phyloP scores from a whole-genome alignment of 2,888 invertebrate species.

The Malachius bipustulatus region DNA sequence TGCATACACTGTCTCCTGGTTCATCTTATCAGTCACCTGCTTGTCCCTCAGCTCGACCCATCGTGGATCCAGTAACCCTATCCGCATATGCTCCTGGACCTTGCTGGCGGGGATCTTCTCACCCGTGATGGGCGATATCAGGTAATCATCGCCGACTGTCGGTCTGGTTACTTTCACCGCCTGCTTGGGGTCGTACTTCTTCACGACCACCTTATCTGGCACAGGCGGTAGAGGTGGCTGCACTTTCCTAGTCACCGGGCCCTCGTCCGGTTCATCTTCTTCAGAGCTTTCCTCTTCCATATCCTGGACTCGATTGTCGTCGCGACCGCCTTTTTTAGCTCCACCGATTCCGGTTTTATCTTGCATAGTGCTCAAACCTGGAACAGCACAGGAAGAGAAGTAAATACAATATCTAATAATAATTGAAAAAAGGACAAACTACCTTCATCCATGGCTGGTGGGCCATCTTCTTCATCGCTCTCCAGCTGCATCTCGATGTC shows the following conservation, averaged over 20 bases:
- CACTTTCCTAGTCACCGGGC: constrained; percentile 28
- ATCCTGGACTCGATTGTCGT: constrained; percentile 63
- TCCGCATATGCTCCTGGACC: constrained; percentile 96
- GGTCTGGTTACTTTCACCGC: constrained; percentile 47
- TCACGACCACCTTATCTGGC: constrained; percentile 87
- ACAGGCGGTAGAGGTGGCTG: constrained; percentile 67
- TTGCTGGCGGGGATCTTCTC: constrained; percentile 95
- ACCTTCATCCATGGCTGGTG: constrained; percentile 18
- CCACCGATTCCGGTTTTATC: constrained; percentile 43
- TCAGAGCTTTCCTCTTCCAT: constrained; percentile 87
- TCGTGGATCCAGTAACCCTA: constrained; percentile 88
- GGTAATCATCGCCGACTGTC: constrained; percentile 69
- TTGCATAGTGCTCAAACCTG: constrained; percentile 55
- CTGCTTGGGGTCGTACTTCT: constrained; percentile 94
- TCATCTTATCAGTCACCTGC: constrained; percentile 83
- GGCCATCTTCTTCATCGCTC: constrained; percentile 55
- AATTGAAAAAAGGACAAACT: constrained; percentile 8
- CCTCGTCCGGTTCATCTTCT: constrained; percentile 39
- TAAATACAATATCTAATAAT: constrained; percentile 3
- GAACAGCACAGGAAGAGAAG: too few species aligned
- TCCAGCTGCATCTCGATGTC: constrained; percentile 87
- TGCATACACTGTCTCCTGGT: constrained; percentile 76
- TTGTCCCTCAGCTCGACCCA: constrained; percentile 97
- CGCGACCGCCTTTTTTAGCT: constrained; percentile 36
- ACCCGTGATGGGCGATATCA: constrained; percentile 96